These are phyloP conservation scores for Drosophila demipolita DNA, from an alignment of 2,888 invertebrate genomes.

Conservation along the genomic window DNA sequence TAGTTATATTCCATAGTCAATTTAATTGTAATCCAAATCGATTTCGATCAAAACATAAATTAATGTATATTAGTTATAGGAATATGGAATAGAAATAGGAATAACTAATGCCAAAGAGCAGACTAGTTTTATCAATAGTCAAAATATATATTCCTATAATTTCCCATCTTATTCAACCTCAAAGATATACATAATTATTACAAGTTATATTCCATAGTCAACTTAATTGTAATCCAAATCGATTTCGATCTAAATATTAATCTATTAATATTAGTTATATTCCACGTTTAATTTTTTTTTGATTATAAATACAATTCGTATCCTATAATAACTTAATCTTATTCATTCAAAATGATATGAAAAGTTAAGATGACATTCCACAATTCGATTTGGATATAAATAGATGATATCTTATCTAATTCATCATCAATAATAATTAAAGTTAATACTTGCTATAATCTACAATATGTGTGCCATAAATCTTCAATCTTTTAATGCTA, in stretches of 20 bases:
- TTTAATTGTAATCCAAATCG: neutral
- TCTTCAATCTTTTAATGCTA: neutral
- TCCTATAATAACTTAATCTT: neutral
- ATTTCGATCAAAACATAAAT: no score
- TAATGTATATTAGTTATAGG: no score
- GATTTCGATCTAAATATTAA: neutral
- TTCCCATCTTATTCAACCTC: neutral
- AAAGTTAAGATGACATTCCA: neutral
- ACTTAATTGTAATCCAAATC: neutral
- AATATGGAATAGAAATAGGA: no score
- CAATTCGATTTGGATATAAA: neutral
- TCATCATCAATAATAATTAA: constrained; percentile 1
- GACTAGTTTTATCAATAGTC: no score
- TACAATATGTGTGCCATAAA: neutral
- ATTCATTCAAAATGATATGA: neutral
- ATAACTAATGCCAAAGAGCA: no score
- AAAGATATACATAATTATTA: neutral
- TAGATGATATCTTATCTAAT: neutral
- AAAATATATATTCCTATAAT: neutral
- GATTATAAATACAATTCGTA: neutral
- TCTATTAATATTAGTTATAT: neutral
- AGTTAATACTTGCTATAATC: neutral
- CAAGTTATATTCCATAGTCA: neutral
- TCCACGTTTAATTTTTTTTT: neutral
- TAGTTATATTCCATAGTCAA: neutral